phyloP scores from a whole-genome alignment of 2,888 invertebrate genomes.

The Lissonota sp. region DNA sequence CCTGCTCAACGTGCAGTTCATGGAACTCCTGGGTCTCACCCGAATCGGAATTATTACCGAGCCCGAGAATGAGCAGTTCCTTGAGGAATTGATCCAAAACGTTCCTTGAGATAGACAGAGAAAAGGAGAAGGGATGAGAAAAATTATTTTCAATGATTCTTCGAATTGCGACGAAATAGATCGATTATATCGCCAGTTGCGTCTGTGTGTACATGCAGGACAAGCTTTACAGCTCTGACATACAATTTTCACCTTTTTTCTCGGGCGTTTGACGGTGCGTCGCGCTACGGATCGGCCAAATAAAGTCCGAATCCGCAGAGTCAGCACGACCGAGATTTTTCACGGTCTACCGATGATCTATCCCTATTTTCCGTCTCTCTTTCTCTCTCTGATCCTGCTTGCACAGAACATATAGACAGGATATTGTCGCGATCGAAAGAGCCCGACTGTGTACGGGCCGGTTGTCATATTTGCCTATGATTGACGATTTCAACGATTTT shows the following conservation, averaged over 20 bases:
- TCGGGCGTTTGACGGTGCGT: conserved; percentile 31
- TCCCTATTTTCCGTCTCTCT: conserved; percentile 14
- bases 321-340: conserved; percentile 81
- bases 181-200: not conserved
- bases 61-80: conserved; percentile 86
- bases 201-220: no score
- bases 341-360: conserved; percentile 79
- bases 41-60: conserved; percentile 81
- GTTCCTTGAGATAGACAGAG: conserved; percentile 78
- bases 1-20: conserved; percentile 86
- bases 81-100: conserved; percentile 89
- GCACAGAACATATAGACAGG: conserved; percentile 6
- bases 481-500: conserved; percentile 78
- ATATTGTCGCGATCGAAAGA: conserved; percentile 58
- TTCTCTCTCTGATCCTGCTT: not conserved
- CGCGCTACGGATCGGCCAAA: conserved; percentile 33
- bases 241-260: conserved; percentile 39
- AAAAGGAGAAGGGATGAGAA: not conserved
- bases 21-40: conserved; percentile 77
- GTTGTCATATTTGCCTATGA: conserved; percentile 84
- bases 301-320: conserved; percentile 81
- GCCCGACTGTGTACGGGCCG: conserved; percentile 74
- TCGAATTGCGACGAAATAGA: conserved; percentile 1
- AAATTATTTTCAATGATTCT: conserved; percentile 1
- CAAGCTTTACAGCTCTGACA: no score